Evolutionary conservation across 2,888 invertebrate genomes (phyloP), one percentile per base, ranked within the genome.

Genomic region (Thera obeliscata): DNA sequence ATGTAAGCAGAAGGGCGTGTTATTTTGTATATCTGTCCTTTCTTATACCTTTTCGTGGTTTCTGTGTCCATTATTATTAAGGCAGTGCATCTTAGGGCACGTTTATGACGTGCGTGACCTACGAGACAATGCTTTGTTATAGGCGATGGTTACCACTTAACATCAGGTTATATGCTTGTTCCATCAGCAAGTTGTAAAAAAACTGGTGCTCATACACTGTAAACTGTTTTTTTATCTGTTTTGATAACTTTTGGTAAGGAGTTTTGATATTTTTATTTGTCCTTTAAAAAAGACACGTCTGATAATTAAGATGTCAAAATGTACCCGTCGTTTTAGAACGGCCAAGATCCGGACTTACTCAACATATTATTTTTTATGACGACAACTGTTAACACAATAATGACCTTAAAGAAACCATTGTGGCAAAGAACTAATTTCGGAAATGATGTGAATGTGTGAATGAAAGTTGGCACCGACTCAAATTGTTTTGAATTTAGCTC

Each of bases 341-440:
- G 12, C 8, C 4, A 52, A 56, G 60, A 57, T 49, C 61, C 65
- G 59, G 65, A 12, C 48, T 36, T 59, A 33, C 38, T 43, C 57
- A 9, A 48, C 41, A 60, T 54, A 69, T 69, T 56, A 11, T 38
- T 62, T 66, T 62, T 69, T 69, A 69, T 59, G 56, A 55, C 54
- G 41, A 46, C 55, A 57, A 50, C 56, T 68, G 67, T 60, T 46
- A 46, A 46, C 43, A 50, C 56, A 56, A 52, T 58, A 60, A 43
- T 22, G 48, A 12, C 63, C 62, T 38, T 49, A 62, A 57, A 58
- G 49, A 69, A 54, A 59, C 64, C 55, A 55, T 64, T 56, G 56
- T 64, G 61, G 41, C 38, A 11, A 41, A 57, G 43, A 12, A 69
- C 56, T 69, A 66, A 66, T 60, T 66, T 69, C 54, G 66, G 66